phyloP scores from a whole-genome alignment of 2,797 vertebrate genomes.

The Gorsachius magnificus region DNA sequence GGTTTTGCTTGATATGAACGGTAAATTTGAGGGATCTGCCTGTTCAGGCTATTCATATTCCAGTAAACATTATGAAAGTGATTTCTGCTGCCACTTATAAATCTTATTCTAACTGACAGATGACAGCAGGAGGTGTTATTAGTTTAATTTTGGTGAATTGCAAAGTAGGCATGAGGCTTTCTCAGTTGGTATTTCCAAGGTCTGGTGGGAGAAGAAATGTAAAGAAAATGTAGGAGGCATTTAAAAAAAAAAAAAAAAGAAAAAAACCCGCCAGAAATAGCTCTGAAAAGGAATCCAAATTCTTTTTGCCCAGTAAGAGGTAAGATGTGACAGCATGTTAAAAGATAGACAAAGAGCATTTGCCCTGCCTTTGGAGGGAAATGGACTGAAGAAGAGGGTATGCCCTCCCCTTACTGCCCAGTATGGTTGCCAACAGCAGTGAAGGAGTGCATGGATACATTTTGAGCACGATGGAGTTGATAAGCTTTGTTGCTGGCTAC shows the following conservation, averaged over 20 bases:
- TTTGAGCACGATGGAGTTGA: background rate
- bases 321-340: background rate
- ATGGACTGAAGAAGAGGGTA: background rate
- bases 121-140: slow-evolving; percentile 57
- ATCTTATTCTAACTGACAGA: slow-evolving; percentile 41
- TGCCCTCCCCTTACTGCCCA: background rate
- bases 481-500: background rate
- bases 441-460: background rate
- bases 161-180: slow-evolving; percentile 11
- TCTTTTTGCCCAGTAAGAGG: background rate
- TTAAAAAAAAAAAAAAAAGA: background rate
- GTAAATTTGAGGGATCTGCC: slow-evolving; percentile 22
- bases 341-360: background rate
- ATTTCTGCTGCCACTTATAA: slow-evolving; percentile 45
- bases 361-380: background rate
- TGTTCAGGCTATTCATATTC: slow-evolving; percentile 34
- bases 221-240: slow-evolving; percentile 18
- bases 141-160: slow-evolving; percentile 48
- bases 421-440: too few species aligned
- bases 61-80: slow-evolving; percentile 29
- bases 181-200: background rate
- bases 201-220: slow-evolving; percentile 26
- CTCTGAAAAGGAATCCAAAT: background rate
- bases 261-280: background rate
- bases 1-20: background rate